Conservation (phyloP, 2,888 invertebrate genomes). For the Tenthredo notha region DNA sequence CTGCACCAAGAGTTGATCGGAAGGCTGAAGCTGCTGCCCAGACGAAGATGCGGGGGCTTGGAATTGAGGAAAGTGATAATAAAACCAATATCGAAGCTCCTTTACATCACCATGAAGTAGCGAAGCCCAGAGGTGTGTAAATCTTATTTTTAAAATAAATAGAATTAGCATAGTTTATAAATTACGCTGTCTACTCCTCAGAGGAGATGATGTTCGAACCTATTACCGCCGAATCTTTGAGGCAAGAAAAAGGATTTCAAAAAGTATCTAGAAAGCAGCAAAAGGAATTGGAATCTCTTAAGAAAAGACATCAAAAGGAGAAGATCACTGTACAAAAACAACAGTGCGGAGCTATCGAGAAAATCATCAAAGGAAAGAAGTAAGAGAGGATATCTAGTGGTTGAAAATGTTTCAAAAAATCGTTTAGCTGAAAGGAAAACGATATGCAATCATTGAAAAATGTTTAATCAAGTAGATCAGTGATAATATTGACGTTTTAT, state of each 20-base stretch:
- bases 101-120: conserved; percentile 69
- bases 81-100: conserved; percentile 74
- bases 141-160: background rate
- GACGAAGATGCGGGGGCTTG: conserved; percentile 97
- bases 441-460: background rate
- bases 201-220: conserved; percentile 90
- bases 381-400: conserved; percentile 76
- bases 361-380: conserved; percentile 96
- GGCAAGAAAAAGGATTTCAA: conserved; percentile 93
- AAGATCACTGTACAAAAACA: conserved; percentile 93
- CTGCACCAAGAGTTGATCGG: conserved; percentile 90
- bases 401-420: background rate
- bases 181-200: conserved; percentile 56
- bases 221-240: conserved; percentile 92
- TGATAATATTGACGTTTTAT: conserved; percentile 12
- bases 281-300: conserved; percentile 95
- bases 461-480: background rate
- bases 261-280: conserved; percentile 97
- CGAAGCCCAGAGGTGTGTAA: conserved; percentile 72
- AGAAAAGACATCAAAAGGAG: conserved; percentile 96
- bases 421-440: background rate
- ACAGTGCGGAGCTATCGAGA: conserved; percentile 95
- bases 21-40: conserved; percentile 76
- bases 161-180: conserved; percentile 14
- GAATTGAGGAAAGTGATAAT: conserved; percentile 89